Base-by-base conservation (phyloP, 2,888 invertebrate species). In the Dolichomitus sp. region DNA sequence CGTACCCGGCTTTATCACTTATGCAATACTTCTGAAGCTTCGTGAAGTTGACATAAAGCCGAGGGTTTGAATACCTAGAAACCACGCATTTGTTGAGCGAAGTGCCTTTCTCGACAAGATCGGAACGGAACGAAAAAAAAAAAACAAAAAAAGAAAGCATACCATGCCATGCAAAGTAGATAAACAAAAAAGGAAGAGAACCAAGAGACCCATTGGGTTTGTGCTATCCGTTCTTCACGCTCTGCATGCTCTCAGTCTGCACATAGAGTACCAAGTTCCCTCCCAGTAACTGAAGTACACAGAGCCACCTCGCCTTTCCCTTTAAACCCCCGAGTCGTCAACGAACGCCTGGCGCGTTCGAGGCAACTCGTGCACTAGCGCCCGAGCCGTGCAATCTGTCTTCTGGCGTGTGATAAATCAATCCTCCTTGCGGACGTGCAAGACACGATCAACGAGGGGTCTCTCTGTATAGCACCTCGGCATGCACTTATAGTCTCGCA, bases 351-450 rank as follows among this genome's bases (percentile, higher is more conserved):
- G 63, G 57, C 61, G 66, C 61, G 72, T 57, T 69, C 66, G 74
- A 63, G 69, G 54, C 65, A 54, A 63, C 69, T 69, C 82, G 79
- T 66, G 72, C 78, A 74, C 78, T 66, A 65, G 85, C 83, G 86
- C 48, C 86, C 81, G 87, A 84, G 84, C 86, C 27, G 33, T 86
- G 89, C 89, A 91, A 92, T 92, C 92, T 90, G 92, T 92, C 92
- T 91, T 89, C 80, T 87, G 88, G 87, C 87, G 87, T 87, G 92
- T 91, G 92, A 92, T 92, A 92, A 92, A 92, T 92, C 92, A 92
- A 92, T 92, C 92, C 89, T 88, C 81, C 87, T 84, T 79, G 89
- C 77, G 85, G 90, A 89, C 90, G 90, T 90, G 89, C 88, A 88
- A 89, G 90, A 89, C 90, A 90, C 88, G 89, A 89, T 90, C 90